Evolutionary conservation across 2,113 vertebrate genomes (phyloP).

Genomic region (Oenanthe melanoleuca): DNA sequence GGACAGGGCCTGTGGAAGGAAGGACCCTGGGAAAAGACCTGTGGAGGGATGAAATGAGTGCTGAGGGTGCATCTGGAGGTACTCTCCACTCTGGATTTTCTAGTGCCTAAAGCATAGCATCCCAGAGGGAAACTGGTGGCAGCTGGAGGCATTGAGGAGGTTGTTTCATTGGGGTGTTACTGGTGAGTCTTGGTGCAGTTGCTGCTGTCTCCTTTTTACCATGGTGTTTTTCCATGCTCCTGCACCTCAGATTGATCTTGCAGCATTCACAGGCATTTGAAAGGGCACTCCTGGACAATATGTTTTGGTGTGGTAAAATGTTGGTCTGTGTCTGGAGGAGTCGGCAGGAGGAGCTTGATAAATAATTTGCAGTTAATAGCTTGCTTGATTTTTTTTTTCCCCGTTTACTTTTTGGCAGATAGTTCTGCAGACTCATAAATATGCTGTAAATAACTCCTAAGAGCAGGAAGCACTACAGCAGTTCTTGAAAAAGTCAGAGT

Average conservation of each 20-base stretch:
- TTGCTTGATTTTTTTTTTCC: neutral
- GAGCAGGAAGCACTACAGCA: slow-evolving; percentile 30
- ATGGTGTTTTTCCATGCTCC: neutral
- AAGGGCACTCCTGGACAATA: neutral
- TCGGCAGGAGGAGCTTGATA: neutral
- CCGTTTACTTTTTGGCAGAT: neutral
- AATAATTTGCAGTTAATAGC: slow-evolving; percentile 39
- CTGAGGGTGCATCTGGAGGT: neutral
- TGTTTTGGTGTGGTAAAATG: neutral
- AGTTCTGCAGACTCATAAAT: slow-evolving; percentile 51
- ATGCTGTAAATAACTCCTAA: slow-evolving; percentile 47
- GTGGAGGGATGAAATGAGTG: neutral
- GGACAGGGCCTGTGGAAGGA: neutral
- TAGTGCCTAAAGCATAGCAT: neutral
- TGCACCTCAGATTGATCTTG: neutral
- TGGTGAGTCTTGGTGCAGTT: neutral
- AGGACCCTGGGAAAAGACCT: neutral
- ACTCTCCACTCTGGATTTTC: neutral
- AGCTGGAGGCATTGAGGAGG: neutral
- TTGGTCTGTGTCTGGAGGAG: neutral
- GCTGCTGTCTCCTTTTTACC: neutral
- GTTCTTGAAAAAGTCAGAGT: slow-evolving; percentile 47
- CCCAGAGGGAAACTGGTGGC: neutral
- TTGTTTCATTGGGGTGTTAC: neutral
- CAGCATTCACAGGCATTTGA: neutral